Evolutionary conservation across 2,797 vertebrate genomes (phyloP).

Genomic region (Lagorchestes hirsutus): DNA sequence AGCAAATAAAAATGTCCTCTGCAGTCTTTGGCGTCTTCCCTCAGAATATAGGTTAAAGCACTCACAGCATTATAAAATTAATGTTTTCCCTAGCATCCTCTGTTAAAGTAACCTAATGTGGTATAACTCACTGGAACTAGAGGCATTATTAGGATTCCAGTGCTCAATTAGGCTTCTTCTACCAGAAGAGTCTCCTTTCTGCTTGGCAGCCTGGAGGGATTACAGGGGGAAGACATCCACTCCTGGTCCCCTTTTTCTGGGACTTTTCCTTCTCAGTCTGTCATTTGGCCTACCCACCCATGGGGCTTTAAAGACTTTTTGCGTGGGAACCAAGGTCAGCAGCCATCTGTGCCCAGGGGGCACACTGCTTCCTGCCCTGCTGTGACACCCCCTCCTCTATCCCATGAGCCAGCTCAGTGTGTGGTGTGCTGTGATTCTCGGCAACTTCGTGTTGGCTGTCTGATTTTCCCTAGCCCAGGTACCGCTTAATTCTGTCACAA

Average conservation of each 20-base stretch:
- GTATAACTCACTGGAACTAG: not conserved
- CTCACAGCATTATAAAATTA: not conserved
- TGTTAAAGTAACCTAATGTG: not conserved
- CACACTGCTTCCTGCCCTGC: not conserved
- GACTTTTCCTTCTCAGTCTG: not conserved
- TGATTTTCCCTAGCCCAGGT: not conserved
- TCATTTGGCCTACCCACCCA: not conserved
- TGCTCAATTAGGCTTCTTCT: not conserved
- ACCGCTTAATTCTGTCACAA: not conserved
- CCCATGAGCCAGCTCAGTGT: not conserved
- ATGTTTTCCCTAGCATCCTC: not conserved
- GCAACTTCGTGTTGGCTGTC: not conserved
- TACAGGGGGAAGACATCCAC: not conserved
- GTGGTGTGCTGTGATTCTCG: not conserved
- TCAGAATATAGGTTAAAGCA: not conserved
- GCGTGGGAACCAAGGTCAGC: not conserved
- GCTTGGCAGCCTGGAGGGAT: not conserved
- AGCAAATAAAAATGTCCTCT: not conserved
- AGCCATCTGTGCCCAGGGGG: not conserved
- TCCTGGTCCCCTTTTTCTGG: not conserved
- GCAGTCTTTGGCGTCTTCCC: not conserved
- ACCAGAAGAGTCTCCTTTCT: conserved; percentile 1
- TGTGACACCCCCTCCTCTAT: not conserved
- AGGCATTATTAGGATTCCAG: not conserved
- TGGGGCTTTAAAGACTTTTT: not conserved